These are phyloP conservation scores for Tachysurus vachellii DNA, from an alignment of 2,113 vertebrate species.

Conservation along the genomic window DNA sequence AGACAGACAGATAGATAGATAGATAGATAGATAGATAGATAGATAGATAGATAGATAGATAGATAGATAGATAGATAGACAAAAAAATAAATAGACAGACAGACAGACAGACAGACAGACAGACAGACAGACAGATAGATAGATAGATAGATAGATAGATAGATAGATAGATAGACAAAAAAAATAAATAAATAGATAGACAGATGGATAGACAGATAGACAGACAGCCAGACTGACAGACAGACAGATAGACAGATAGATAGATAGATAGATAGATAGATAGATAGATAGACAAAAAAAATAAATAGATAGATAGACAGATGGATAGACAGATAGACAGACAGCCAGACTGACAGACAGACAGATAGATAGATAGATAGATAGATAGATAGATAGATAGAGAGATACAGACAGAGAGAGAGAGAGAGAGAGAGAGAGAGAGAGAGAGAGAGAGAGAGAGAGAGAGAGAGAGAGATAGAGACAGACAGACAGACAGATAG, in stretches of 20 bases:
- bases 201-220: neutral
- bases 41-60: neutral
- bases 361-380: too few relatives aligned
- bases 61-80: neutral
- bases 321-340: neutral
- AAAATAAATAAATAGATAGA: neutral
- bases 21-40: neutral
- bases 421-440: neutral
- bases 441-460: neutral
- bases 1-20: neutral
- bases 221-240: neutral
- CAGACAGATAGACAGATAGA: too few relatives aligned
- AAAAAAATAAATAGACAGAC: neutral
- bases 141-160: neutral
- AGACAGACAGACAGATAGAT: too few relatives aligned
- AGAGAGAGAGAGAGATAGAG: neutral
- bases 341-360: neutral
- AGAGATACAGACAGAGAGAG: neutral
- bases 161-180: neutral
- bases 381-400: neutral
- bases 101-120: neutral
- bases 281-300: neutral
- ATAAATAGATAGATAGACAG: neutral
- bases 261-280: neutral
- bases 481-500: neutral